Evolutionary conservation across 1,140 invertebrate species (phyloP).

Genomic region (Scaptomyza pallida): DNA sequence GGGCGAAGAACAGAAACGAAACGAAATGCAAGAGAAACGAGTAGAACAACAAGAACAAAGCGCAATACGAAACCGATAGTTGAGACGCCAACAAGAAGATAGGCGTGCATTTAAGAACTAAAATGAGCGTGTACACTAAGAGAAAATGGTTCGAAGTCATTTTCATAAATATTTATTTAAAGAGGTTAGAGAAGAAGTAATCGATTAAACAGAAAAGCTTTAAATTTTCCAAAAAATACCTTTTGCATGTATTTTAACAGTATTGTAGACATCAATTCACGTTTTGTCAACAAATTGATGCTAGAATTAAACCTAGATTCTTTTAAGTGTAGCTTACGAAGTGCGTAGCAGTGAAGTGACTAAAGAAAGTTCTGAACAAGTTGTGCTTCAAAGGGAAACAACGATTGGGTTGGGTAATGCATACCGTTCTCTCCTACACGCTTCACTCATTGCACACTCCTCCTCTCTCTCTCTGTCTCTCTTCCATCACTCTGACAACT

Average conservation of each 20-base stretch:
- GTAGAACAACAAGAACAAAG: conserved; percentile 54
- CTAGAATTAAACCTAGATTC: neutral
- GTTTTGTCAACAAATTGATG: no score
- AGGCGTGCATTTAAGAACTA: conserved; percentile 23
- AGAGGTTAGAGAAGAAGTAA: no score
- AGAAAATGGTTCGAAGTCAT: no score
- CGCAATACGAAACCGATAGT: conserved; percentile 63
- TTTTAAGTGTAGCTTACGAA: neutral
- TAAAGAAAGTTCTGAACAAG: conserved; percentile 42
- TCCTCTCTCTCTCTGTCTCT: neutral
- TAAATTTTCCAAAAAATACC: no score
- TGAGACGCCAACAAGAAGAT: conserved; percentile 41
- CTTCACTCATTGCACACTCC: neutral
- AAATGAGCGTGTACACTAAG: conserved; percentile 3
- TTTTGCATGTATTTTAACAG: no score
- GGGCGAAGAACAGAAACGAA: conserved; percentile 51
- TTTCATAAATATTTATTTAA: no score
- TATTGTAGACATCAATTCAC: no score
- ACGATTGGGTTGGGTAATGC: conserved; percentile 40
- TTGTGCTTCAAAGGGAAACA: conserved; percentile 38
- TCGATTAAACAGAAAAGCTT: no score
- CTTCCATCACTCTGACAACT: neutral
- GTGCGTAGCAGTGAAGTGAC: conserved; percentile 39
- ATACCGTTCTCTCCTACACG: conserved; percentile 1
- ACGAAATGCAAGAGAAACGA: neutral